Conservation (phyloP, 1,140 invertebrate species). For the Temnothorax longispinosus region DNA sequence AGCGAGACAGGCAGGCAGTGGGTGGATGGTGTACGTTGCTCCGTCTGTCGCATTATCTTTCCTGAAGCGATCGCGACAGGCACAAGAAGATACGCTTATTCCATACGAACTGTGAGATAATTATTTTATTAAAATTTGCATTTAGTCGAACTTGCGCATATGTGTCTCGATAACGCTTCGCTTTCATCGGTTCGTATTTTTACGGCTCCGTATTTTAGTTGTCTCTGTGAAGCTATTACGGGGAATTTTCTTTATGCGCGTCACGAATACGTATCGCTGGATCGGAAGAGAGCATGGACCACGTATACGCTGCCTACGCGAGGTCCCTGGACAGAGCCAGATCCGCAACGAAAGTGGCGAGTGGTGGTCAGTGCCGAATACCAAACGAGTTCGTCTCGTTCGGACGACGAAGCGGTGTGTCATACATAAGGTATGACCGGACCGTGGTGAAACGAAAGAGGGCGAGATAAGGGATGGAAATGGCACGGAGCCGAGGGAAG, state of each 20-base stretch:
- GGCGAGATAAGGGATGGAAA: conserved; percentile 61
- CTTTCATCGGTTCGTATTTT: not conserved
- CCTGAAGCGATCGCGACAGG: not conserved
- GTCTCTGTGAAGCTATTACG: conserved; percentile 53
- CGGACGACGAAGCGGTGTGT: conserved; percentile 69
- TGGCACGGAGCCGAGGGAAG: conserved; percentile 26
- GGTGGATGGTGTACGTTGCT: not conserved
- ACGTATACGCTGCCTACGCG: conserved; percentile 57
- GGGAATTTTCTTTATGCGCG: conserved; percentile 56
- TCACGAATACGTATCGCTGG: conserved; percentile 62
- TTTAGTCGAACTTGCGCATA: not conserved
- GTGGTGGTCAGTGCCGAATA: conserved; percentile 82
- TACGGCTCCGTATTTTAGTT: not conserved
- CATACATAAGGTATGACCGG: conserved; percentile 82
- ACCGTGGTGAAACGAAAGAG: conserved; percentile 48
- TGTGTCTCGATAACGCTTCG: not conserved
- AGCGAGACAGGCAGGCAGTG: not conserved
- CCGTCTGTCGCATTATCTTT: not conserved
- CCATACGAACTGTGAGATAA: not conserved
- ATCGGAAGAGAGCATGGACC: conserved; percentile 53
- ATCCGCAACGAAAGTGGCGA: conserved; percentile 80
- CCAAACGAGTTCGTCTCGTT: conserved; percentile 77
- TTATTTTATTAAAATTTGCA: not conserved
- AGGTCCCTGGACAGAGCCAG: conserved; percentile 72
- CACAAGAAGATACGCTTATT: not conserved